A percentile compares a stretch with the other conserved stretches of the same genome.
Evolutionary conservation across 2,888 invertebrate species (phyloP).

Genomic region (Polydrusus tereticollis): DNA sequence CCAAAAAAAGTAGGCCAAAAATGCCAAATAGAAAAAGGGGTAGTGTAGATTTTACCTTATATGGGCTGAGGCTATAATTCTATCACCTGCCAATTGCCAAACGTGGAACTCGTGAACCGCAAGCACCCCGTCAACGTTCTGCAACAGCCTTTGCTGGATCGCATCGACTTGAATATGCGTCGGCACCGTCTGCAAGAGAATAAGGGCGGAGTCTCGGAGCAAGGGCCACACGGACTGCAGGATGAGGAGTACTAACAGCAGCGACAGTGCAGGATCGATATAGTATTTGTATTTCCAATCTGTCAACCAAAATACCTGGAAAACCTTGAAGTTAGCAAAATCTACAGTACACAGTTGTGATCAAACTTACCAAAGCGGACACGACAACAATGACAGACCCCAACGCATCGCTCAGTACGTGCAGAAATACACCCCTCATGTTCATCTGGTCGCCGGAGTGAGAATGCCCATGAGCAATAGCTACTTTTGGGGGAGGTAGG

Average conservation of each 20-base stretch:
- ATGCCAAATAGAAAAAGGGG: too few species aligned
- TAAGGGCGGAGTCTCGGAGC: constrained; percentile 92
- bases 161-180: constrained; percentile 96
- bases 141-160: constrained; percentile 87
- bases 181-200: constrained; percentile 97
- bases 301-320: constrained; percentile 77
- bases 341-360: too few species aligned
- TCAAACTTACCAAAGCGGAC: constrained; percentile 73
- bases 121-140: constrained; percentile 93
- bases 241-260: constrained; percentile 89
- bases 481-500: constrained; percentile 58
- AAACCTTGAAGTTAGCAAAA: constrained; percentile 55
- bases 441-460: constrained; percentile 89
- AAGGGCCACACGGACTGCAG: constrained; percentile 92
- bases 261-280: constrained; percentile 94
- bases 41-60: constrained; percentile 75
- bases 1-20: too few species aligned
- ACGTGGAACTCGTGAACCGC: constrained; percentile 99
- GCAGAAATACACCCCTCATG: constrained; percentile 99
- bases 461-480: constrained; percentile 63
- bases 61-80: constrained; percentile 97
- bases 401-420: constrained; percentile 96
- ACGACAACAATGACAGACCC: constrained; percentile 94
- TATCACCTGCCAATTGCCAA: constrained; percentile 97
- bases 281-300: constrained; percentile 87